A percentile compares a stretch with the other conserved stretches of the same genome.
phyloP scores from a whole-genome alignment of 2,113 vertebrate genomes.

The Urocitellus parryii region DNA sequence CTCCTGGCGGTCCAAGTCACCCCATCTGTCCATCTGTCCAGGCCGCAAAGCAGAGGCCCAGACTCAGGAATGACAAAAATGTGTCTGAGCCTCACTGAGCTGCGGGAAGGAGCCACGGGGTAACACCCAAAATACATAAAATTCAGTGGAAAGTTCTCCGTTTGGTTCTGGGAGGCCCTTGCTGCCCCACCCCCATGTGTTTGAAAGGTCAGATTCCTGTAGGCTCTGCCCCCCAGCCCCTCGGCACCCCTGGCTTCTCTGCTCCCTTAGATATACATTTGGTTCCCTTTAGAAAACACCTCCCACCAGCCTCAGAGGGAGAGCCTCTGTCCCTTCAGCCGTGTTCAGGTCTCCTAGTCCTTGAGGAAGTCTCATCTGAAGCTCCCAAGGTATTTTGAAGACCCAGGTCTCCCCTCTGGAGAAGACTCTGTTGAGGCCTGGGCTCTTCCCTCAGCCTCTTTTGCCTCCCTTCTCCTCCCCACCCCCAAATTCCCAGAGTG shows the following conservation, averaged over 20 bases:
- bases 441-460: neutral
- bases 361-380: neutral
- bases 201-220: constrained; percentile 59
- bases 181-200: neutral
- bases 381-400: neutral
- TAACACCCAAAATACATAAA: constrained; percentile 85
- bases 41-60: constrained; percentile 82
- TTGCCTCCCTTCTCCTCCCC: neutral
- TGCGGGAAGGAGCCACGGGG: constrained; percentile 75
- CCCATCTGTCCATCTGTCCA: constrained; percentile 78
- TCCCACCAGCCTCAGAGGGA: neutral
- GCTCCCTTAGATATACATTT: neutral
- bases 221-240: neutral
- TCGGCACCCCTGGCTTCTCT: neutral
- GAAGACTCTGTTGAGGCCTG: neutral
- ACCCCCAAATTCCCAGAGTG: constrained; percentile 44
- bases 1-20: constrained; percentile 60
- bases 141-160: constrained; percentile 70
- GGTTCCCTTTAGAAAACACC: constrained; percentile 33
- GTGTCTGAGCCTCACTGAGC: constrained; percentile 82
- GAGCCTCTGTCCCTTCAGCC: neutral
- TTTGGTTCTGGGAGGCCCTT: constrained; percentile 70
- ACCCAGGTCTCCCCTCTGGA: neutral
- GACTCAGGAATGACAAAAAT: constrained; percentile 86
- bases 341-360: neutral